Percentiles rank a stretch among this genome's conserved stretches.
Evolutionary conservation across 1,140 invertebrate genomes (phyloP).

Genomic region (Anthonomus grandis): DNA sequence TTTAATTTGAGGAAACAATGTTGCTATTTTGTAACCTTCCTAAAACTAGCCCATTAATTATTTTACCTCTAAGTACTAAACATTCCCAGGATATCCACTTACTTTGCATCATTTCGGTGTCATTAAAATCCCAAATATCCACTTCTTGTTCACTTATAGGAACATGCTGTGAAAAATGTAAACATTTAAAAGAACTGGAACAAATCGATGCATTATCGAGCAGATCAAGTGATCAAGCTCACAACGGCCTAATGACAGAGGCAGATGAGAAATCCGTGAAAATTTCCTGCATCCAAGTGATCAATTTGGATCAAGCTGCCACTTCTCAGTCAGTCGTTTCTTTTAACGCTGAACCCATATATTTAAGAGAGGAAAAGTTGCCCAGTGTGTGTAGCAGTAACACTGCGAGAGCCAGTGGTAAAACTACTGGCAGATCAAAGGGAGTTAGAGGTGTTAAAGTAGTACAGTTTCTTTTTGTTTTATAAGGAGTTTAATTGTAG

Average conservation of each 20-base stretch:
- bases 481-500: neutral
- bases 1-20: too few species aligned
- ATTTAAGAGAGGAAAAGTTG: conserved; percentile 12
- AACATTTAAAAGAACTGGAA: neutral
- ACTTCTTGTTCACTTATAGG: neutral
- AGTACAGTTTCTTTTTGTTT: neutral
- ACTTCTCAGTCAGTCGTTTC: conserved; percentile 16
- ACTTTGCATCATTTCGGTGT: too few species aligned
- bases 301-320: conserved; percentile 12
- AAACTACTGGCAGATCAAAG: too few species aligned
- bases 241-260: neutral
- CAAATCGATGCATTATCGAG: neutral
- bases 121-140: too few species aligned
- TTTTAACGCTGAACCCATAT: conserved; percentile 21
- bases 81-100: too few species aligned
- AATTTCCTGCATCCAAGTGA: conserved; percentile 26
- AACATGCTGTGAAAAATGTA: conserved; percentile 12
- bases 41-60: too few species aligned
- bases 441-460: neutral
- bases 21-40: too few species aligned
- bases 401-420: too few species aligned
- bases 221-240: neutral
- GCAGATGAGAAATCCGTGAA: conserved; percentile 13
- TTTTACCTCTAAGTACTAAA: too few species aligned
- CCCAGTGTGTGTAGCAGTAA: too few species aligned